These are phyloP conservation scores for Anadara kagoshimensis DNA, from an alignment of 1,140 invertebrate species.

Conservation along the genomic window DNA sequence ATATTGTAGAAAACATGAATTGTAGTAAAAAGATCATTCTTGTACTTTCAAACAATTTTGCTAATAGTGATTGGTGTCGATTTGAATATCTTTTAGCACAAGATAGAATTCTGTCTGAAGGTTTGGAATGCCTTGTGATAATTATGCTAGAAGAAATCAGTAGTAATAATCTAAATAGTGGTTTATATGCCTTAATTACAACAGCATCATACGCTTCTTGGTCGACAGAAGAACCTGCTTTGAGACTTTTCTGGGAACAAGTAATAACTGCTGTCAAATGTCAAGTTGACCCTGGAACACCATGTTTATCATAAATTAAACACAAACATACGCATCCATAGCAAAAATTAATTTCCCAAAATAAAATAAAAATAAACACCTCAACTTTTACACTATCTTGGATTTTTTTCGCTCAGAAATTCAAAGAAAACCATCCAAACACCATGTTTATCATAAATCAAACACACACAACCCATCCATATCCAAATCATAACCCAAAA, in stretches of 20 bases:
- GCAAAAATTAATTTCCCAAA: too few relatives aligned
- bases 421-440: too few relatives aligned
- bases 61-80: slow-evolving; percentile 79
- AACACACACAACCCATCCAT: too few relatives aligned
- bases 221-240: slow-evolving; percentile 86
- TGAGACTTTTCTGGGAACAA: slow-evolving; percentile 87
- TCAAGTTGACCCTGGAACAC: too few relatives aligned
- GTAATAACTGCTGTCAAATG: background rate
- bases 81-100: slow-evolving; percentile 85
- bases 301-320: too few relatives aligned
- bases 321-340: too few relatives aligned
- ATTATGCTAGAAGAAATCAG: slow-evolving; percentile 88
- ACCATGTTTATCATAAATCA: too few relatives aligned
- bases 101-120: slow-evolving; percentile 88
- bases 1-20: slow-evolving; percentile 78
- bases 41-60: slow-evolving; percentile 79
- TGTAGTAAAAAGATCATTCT: slow-evolving; percentile 78
- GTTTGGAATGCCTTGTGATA: slow-evolving; percentile 87
- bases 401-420: too few relatives aligned
- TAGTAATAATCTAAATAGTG: slow-evolving; percentile 73
- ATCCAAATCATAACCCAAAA: too few relatives aligned
- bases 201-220: slow-evolving; percentile 2
- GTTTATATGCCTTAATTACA: slow-evolving; percentile 2
- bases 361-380: too few relatives aligned
- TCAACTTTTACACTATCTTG: too few relatives aligned